Percentiles rank a stretch among this genome's conserved stretches.
phyloP scores from a whole-genome alignment of 2,113 vertebrate genomes.

The Stomatorhinus ivindoensis region DNA sequence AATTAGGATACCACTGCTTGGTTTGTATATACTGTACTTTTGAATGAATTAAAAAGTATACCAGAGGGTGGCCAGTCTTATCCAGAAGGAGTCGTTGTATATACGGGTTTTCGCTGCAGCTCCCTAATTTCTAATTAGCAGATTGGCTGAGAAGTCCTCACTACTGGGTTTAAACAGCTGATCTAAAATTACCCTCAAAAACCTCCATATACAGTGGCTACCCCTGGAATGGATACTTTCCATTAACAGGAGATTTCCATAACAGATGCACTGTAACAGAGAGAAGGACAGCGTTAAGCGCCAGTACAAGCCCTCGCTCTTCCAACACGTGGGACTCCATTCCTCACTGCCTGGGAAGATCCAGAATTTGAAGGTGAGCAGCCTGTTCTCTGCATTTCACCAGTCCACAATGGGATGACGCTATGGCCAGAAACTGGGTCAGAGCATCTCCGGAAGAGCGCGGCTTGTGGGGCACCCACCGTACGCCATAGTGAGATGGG shows the following conservation, averaged over 20 bases:
- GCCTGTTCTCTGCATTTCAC: background rate
- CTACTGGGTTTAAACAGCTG: no score
- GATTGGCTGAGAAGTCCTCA: no score
- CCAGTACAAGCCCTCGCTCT: conserved; percentile 90
- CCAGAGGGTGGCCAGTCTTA: no score
- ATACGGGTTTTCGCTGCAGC: no score
- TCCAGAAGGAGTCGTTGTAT: no score
- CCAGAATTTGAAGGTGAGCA: conserved; percentile 84
- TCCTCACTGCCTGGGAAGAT: conserved; percentile 95
- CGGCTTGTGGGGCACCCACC: no score
- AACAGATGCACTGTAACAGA: conserved; percentile 89
- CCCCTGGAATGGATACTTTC: background rate
- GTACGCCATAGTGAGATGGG: no score
- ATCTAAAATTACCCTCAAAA: background rate
- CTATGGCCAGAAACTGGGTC: no score
- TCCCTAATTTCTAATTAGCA: no score
- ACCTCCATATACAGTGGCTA: background rate
- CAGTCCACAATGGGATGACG: no score
- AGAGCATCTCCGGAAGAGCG: no score
- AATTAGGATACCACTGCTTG: background rate
- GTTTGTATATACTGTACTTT: background rate
- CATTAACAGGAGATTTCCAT: background rate
- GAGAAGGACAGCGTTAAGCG: conserved; percentile 86
- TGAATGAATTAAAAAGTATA: no score
- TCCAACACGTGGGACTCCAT: conserved; percentile 94